Evolutionary conservation across 64 coral and sea anemone species (phyloP).

Genomic region (Dendronephthya gigantea): DNA sequence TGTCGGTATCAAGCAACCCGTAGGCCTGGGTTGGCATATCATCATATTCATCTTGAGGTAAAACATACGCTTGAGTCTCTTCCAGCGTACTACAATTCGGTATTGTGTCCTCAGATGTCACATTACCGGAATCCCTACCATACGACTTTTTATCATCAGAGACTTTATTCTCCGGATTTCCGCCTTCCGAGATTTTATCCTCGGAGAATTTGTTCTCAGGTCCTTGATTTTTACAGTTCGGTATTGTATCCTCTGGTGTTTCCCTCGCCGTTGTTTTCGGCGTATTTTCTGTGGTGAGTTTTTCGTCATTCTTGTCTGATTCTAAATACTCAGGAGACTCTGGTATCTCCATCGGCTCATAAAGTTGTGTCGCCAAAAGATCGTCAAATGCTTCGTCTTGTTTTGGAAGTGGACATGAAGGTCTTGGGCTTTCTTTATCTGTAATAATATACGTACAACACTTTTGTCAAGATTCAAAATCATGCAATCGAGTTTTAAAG

Average conservation of each 20-base stretch:
- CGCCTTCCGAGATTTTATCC: neutral
- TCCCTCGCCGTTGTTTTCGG: too few relatives aligned
- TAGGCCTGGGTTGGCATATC: slow-evolving; percentile 9
- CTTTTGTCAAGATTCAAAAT: too few relatives aligned
- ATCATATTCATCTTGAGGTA: neutral
- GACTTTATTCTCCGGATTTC: too few relatives aligned
- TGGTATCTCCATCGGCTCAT: neutral
- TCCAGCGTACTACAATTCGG: neutral
- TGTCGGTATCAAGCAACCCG: too few relatives aligned
- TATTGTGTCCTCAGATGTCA: neutral
- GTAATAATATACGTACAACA: too few relatives aligned
- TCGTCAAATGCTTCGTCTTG: neutral
- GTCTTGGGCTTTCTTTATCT: neutral
- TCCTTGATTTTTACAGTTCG: too few relatives aligned
- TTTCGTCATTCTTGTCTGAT: too few relatives aligned
- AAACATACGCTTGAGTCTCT: neutral
- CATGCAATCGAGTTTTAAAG: neutral
- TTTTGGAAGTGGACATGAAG: neutral
- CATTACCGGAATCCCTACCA: neutral
- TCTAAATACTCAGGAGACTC: neutral
- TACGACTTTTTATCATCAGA: neutral
- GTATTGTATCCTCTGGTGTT: neutral
- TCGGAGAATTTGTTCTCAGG: neutral
- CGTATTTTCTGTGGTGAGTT: too few relatives aligned
- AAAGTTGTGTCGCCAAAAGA: neutral